A percentile compares a stretch with the other conserved stretches of the same genome.
Evolutionary conservation across 2,888 invertebrate genomes (phyloP).

Genomic region (Cerceris rybyensis): DNA sequence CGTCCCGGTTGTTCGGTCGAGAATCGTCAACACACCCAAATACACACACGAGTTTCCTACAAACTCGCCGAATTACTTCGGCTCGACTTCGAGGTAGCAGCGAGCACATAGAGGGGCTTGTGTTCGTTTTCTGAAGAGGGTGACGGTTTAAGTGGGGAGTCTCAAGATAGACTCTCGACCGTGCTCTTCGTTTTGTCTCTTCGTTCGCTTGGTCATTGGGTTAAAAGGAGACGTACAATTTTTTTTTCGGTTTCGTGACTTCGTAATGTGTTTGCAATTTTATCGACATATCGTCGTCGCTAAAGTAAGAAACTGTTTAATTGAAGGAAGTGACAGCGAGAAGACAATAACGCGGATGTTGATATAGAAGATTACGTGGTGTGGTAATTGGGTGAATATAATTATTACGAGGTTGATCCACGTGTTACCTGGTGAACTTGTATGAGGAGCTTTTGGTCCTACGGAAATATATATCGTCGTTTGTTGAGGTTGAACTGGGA

Average conservation of each 20-base stretch:
- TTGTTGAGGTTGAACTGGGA: slow-evolving; percentile 20
- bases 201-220: not conserved
- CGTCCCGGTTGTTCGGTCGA: no score
- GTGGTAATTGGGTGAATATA: not conserved
- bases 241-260: not conserved
- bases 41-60: no score
- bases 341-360: no score
- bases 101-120: no score
- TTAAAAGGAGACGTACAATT: not conserved
- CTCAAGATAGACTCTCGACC: slow-evolving; percentile 33
- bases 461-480: no score
- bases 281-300: no score
- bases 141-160: slow-evolving; percentile 1
- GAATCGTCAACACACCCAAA: no score
- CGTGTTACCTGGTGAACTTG: slow-evolving; percentile 25
- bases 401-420: slow-evolving; percentile 7
- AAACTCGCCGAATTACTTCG: not conserved
- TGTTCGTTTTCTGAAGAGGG: no score
- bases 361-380: not conserved
- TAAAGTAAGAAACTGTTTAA: no score
- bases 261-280: slow-evolving; percentile 3
- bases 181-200: slow-evolving; percentile 2
- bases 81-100: not conserved
- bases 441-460: no score
- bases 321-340: no score